These are phyloP conservation scores for Bovichtus variegatus DNA, from an alignment of 2,797 vertebrate species.

Conservation along the genomic window DNA sequence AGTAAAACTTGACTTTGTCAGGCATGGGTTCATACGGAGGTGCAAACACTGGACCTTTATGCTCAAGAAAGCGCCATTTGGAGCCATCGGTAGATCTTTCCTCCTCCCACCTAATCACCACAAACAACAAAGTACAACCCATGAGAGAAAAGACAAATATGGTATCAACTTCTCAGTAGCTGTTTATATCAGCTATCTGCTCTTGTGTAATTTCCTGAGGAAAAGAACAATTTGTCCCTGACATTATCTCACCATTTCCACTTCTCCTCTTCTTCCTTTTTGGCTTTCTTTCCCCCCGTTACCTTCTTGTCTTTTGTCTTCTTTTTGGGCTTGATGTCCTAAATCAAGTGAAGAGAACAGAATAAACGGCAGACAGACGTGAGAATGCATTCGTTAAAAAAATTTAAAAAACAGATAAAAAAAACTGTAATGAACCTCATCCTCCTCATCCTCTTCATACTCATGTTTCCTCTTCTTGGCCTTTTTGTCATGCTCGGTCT, in stretches of 20 bases:
- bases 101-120: conserved; percentile 93
- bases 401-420: neutral
- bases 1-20: conserved; percentile 92
- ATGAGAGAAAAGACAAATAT: conserved; percentile 2
- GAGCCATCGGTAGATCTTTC: conserved; percentile 95
- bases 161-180: neutral
- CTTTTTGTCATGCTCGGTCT: conserved; percentile 94
- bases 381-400: neutral
- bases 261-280: conserved; percentile 96
- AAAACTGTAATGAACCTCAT: conserved; percentile 75
- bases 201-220: conserved; percentile 18
- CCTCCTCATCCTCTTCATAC: conserved; percentile 89
- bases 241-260: conserved; percentile 92
- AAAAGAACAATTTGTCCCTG: conserved; percentile 19
- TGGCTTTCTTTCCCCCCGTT: conserved; percentile 90
- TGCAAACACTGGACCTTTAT: conserved; percentile 96
- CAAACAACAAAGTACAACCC: conserved; percentile 24
- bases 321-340: conserved; percentile 93
- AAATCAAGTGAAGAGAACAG: conserved; percentile 23
- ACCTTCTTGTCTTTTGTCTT: conserved; percentile 91
- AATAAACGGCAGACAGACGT: neutral
- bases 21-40: conserved; percentile 93
- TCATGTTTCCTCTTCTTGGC: conserved; percentile 94
- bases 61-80: conserved; percentile 97
- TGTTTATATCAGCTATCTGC: neutral